phyloP scores from a whole-genome alignment of 1,140 invertebrate species.

The Scylla paramamosain region DNA sequence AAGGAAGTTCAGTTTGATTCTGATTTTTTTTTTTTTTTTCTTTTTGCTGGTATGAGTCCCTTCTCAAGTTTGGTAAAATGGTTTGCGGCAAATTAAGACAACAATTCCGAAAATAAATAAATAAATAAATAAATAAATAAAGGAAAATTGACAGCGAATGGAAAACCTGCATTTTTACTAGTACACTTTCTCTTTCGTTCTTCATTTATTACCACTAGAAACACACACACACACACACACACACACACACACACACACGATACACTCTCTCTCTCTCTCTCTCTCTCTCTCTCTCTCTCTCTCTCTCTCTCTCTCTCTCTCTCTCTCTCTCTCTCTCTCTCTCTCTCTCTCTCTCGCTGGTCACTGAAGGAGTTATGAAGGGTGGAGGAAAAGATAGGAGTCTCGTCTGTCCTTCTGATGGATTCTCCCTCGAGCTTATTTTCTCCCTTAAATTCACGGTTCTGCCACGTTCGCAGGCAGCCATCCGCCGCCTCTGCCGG shows the following conservation, averaged over 20 bases:
- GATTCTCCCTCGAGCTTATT: neutral
- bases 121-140: too few relatives aligned
- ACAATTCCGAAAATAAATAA: too few relatives aligned
- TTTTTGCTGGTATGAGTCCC: too few relatives aligned
- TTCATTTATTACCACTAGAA: neutral
- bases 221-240: too few relatives aligned
- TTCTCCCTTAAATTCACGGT: slow-evolving; percentile 2
- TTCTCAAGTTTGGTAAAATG: too few relatives aligned
- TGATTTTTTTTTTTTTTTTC: too few relatives aligned
- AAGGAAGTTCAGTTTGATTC: too few relatives aligned
- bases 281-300: slow-evolving; percentile 10
- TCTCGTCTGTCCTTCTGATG: slow-evolving; percentile 12
- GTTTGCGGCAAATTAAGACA: too few relatives aligned
- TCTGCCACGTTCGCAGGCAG: neutral
- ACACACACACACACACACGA: too few relatives aligned
- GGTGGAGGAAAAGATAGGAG: neutral
- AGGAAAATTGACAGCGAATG: too few relatives aligned
- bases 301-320: slow-evolving; percentile 20
- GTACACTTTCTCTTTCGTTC: neutral
- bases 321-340: slow-evolving; percentile 20
- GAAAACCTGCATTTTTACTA: too few relatives aligned
- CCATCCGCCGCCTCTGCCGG: neutral
- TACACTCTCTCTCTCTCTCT: neutral
- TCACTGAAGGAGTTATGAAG: neutral
- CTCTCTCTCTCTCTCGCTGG: neutral